A percentile compares a stretch with the other conserved stretches of the same genome.
phyloP scores from a whole-genome alignment of 2,888 invertebrate genomes.

The Caradrina kadenii region DNA sequence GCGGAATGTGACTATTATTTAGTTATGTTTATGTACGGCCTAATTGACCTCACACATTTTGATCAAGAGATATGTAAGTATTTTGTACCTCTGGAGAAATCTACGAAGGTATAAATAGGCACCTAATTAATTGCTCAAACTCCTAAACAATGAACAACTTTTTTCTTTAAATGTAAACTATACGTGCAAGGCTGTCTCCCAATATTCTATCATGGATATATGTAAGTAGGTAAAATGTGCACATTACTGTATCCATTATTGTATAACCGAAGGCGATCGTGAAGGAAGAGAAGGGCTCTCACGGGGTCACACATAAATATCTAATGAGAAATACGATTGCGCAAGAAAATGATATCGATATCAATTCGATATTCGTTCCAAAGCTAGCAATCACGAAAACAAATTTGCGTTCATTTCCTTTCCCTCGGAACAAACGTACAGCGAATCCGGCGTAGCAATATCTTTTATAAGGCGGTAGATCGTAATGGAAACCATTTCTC shows the following conservation, averaged over 20 bases:
- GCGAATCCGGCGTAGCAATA: slow-evolving; percentile 81
- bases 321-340: slow-evolving; percentile 86
- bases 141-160: not conserved
- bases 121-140: not conserved
- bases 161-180: not conserved
- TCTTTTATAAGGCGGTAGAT: slow-evolving; percentile 87
- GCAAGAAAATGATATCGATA: slow-evolving; percentile 87
- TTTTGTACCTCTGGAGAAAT: too few species aligned
- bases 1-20: slow-evolving; percentile 56
- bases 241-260: slow-evolving; percentile 59
- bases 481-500: slow-evolving; percentile 90
- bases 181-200: slow-evolving; percentile 2
- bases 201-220: slow-evolving; percentile 22
- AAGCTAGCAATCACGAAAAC: slow-evolving; percentile 89
- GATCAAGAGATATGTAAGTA: not conserved
- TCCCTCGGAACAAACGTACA: slow-evolving; percentile 81
- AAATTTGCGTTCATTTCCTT: slow-evolving; percentile 90
- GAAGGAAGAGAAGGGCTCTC: slow-evolving; percentile 78
- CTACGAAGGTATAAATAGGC: too few species aligned
- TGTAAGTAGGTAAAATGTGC: slow-evolving; percentile 32
- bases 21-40: slow-evolving; percentile 45
- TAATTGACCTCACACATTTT: slow-evolving; percentile 43
- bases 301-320: slow-evolving; percentile 85
- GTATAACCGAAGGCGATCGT: slow-evolving; percentile 68
- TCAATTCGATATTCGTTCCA: slow-evolving; percentile 86